Evolutionary conservation across 2,888 invertebrate genomes (phyloP).

Genomic region (Cantharis rustica): DNA sequence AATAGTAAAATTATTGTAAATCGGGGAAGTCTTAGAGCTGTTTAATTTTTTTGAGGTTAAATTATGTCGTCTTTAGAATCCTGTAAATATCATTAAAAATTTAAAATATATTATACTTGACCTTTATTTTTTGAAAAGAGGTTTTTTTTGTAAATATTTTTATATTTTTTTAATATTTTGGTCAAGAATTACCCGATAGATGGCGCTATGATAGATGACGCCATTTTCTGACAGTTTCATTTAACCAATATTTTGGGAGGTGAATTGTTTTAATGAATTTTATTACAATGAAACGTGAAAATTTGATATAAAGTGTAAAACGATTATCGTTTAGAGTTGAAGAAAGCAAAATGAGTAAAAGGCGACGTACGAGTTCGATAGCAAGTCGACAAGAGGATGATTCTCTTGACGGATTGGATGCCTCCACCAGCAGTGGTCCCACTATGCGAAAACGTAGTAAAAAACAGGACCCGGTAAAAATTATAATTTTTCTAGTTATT

Average conservation of each 20-base stretch:
- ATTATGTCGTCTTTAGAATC: background rate
- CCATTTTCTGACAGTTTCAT: background rate
- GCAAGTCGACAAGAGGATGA: slow-evolving; percentile 76
- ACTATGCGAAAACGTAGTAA: slow-evolving; percentile 66
- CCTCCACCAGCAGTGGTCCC: slow-evolving; percentile 59
- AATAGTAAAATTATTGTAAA: background rate
- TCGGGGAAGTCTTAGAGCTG: background rate
- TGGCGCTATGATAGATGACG: background rate
- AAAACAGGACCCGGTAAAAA: slow-evolving; percentile 75
- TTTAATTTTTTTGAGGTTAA: background rate
- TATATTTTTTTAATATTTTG: too few species aligned
- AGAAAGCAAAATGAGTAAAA: slow-evolving; percentile 69
- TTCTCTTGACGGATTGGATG: slow-evolving; percentile 69
- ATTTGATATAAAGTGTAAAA: background rate
- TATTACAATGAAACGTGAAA: background rate
- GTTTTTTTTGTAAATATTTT: background rate
- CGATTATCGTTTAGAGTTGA: background rate
- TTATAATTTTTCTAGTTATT: background rate
- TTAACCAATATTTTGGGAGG: background rate
- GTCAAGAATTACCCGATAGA: background rate
- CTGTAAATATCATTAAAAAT: background rate
- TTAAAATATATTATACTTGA: background rate
- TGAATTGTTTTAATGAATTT: background rate
- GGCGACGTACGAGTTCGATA: slow-evolving; percentile 82
- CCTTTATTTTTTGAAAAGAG: background rate